A percentile compares a stretch with the other conserved stretches of the same genome.
Evolutionary conservation across 1,140 invertebrate species (phyloP).

Genomic region (Drosophila nebulosa): DNA sequence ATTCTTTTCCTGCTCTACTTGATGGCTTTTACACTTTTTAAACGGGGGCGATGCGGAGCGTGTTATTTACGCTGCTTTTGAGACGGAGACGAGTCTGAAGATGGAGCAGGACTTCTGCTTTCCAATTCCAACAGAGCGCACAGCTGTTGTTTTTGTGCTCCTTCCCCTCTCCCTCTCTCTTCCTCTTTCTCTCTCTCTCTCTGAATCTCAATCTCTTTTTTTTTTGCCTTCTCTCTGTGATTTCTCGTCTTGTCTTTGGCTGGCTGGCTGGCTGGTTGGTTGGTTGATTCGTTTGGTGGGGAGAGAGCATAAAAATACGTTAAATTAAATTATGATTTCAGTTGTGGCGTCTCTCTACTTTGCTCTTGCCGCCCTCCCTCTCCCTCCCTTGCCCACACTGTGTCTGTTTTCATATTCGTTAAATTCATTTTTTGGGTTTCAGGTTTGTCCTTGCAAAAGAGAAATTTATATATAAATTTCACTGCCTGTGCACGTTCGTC

Average conservation of each 20-base stretch:
- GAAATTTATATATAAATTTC: conserved; percentile 40
- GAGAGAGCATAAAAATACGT: conserved; percentile 60
- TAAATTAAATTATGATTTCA: conserved; percentile 79
- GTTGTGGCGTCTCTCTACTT: conserved; percentile 22
- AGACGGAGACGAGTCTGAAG: conserved; percentile 23
- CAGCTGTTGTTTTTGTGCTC: conserved; percentile 52
- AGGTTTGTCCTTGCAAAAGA: conserved; percentile 59
- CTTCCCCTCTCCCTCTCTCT: not conserved
- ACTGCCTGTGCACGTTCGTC: conserved; percentile 65
- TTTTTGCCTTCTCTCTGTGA: conserved; percentile 59
- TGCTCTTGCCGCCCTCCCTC: not conserved
- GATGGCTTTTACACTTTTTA: conserved; percentile 75
- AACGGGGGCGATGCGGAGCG: conserved; percentile 54
- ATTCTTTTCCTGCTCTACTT: conserved; percentile 32
- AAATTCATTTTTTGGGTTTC: conserved; percentile 66
- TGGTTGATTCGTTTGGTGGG: not conserved
- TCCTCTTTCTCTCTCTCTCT: not conserved
- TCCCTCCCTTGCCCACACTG: not conserved
- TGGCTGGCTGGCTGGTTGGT: too few species aligned
- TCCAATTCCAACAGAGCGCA: not conserved
- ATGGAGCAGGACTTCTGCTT: conserved; percentile 37
- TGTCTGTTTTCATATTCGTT: conserved; percentile 64
- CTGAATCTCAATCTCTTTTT: too few species aligned
- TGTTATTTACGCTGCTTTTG: conserved; percentile 71
- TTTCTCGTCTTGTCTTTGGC: conserved; percentile 62